A percentile compares a stretch with the other conserved stretches of the same genome.
phyloP scores from a whole-genome alignment of 2,113 vertebrate genomes.

The Paradoxurus hermaphroditus region DNA sequence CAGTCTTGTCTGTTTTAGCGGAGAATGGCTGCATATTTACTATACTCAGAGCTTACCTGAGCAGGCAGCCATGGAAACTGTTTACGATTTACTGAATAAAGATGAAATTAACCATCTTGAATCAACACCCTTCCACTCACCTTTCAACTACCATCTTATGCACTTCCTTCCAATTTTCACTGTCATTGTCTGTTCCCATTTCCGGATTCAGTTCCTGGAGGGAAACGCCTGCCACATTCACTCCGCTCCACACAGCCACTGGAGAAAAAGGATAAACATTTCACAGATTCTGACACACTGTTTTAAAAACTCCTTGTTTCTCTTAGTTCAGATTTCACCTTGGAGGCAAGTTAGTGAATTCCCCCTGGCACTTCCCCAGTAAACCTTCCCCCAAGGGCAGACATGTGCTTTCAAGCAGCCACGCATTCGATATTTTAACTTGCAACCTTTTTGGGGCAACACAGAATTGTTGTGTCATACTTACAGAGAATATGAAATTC shows the following conservation, averaged over 20 bases:
- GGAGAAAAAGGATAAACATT: neutral
- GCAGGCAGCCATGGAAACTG: neutral
- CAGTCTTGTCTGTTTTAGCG: neutral
- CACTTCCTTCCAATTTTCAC: constrained; percentile 93
- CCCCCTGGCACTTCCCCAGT: neutral
- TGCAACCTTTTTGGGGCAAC: neutral
- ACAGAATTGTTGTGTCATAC: neutral
- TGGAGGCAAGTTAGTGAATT: neutral
- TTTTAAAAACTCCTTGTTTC: neutral
- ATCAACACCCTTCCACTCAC: constrained; percentile 71
- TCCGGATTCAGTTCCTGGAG: constrained; percentile 94
- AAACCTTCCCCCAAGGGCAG: neutral
- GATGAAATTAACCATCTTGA: neutral
- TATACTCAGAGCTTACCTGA: neutral
- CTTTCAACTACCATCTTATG: constrained; percentile 97
- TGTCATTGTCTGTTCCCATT: constrained; percentile 90
- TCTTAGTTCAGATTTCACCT: neutral
- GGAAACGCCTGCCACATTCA: constrained; percentile 94
- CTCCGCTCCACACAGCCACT: constrained; percentile 97
- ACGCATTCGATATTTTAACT: neutral
- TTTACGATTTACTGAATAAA: neutral
- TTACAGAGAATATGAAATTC: neutral
- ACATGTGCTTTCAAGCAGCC: neutral
- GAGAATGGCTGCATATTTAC: neutral
- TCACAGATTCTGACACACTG: neutral